A percentile compares a stretch with the other conserved stretches of the same genome.
These are phyloP conservation scores for Scaptomyza cyrtandrae DNA, from an alignment of 2,888 invertebrate species.

Conservation along the genomic window DNA sequence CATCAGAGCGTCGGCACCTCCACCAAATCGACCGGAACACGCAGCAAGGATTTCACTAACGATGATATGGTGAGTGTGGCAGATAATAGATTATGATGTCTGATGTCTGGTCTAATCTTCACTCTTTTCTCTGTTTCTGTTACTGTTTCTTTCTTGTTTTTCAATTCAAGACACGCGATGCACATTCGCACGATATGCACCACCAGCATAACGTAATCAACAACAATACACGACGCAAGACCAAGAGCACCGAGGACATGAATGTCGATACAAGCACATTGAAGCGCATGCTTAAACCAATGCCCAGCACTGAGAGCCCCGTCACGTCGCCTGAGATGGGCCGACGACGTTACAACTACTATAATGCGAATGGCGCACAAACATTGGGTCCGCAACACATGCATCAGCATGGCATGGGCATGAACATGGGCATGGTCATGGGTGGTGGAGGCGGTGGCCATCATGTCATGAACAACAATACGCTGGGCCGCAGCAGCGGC, in stretches of 20 bases:
- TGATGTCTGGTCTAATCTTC: conserved; percentile 19
- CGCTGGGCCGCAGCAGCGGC: conserved; percentile 85
- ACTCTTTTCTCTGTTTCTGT: neutral
- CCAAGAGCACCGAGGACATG: conserved; percentile 97
- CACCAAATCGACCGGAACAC: conserved; percentile 88
- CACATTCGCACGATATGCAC: conserved; percentile 88
- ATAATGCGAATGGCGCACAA: conserved; percentile 85
- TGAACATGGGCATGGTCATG: conserved; percentile 48
- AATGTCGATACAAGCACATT: conserved; percentile 89
- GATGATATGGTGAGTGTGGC: conserved; percentile 87
- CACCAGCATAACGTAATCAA: conserved; percentile 90
- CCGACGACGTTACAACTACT: conserved; percentile 90
- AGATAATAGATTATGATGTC: neutral
- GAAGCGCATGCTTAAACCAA: conserved; percentile 96
- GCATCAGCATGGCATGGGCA: conserved; percentile 82
- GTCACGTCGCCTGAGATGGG: conserved; percentile 96
- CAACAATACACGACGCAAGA: conserved; percentile 91
- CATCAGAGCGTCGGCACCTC: conserved; percentile 86
- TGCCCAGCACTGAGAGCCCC: conserved; percentile 95
- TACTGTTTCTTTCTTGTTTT: neutral
- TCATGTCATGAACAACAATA: conserved; percentile 86
- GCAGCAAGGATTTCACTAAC: conserved; percentile 86
- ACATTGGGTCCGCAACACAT: conserved; percentile 87
- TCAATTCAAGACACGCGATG: conserved; percentile 86
- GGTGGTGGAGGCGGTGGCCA: conserved; percentile 84